Conservation (phyloP, 2,888 invertebrate species). For the Drepanosiphum platanoidis region DNA sequence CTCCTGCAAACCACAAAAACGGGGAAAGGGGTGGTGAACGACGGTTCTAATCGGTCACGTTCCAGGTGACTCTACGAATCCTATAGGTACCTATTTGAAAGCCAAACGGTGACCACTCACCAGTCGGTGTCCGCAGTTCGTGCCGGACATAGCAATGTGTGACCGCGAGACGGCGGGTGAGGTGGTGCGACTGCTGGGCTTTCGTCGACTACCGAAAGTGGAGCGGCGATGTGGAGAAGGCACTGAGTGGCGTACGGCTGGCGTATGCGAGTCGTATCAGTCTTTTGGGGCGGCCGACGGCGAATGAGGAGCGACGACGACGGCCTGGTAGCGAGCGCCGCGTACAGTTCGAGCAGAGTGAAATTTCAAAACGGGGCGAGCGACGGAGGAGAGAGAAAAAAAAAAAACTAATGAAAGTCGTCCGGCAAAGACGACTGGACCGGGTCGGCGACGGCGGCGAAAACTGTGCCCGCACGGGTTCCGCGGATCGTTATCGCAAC, state of each 20-base stretch:
- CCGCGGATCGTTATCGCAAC: slow-evolving; percentile 9
- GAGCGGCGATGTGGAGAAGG: neutral
- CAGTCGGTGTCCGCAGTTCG: neutral
- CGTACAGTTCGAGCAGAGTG: no score
- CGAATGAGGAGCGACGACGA: neutral
- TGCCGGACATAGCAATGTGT: slow-evolving; percentile 21
- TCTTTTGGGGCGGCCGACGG: slow-evolving; percentile 1
- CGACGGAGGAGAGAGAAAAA: no score
- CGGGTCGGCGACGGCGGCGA: neutral
- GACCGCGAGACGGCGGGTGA: neutral
- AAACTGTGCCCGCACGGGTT: neutral
- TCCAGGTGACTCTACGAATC: neutral
- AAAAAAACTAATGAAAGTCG: neutral
- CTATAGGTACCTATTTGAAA: neutral
- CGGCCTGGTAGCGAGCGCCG: neutral
- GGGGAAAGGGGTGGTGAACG: neutral
- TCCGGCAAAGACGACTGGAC: neutral
- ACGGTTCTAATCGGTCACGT: neutral
- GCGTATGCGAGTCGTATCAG: neutral
- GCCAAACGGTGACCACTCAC: neutral
- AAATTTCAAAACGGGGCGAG: no score
- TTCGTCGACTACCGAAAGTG: neutral
- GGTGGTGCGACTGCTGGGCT: neutral
- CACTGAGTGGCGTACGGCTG: slow-evolving; percentile 2
- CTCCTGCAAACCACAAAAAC: neutral